These are phyloP conservation scores for Chloroclystis v-ata DNA, from an alignment of 2,888 invertebrate genomes.

Conservation along the genomic window DNA sequence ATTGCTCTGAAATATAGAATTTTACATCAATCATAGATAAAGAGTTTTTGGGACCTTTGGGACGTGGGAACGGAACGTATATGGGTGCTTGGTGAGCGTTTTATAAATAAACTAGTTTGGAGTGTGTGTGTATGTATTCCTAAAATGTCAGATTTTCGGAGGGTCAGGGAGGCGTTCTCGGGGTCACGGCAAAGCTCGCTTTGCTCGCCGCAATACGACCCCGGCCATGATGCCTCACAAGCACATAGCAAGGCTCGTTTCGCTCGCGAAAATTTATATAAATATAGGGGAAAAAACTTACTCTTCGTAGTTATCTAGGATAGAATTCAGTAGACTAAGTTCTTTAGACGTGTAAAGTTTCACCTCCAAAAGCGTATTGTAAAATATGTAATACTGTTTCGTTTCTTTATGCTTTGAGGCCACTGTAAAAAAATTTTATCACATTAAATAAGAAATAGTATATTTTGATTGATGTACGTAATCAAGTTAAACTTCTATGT, in stretches of 20 bases:
- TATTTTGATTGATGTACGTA: too few relatives aligned
- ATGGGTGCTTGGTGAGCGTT: too few relatives aligned
- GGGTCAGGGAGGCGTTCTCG: too few relatives aligned
- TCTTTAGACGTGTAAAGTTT: slow-evolving; percentile 95
- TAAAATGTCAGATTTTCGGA: too few relatives aligned
- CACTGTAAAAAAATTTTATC: slow-evolving; percentile 79
- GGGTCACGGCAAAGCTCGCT: too few relatives aligned
- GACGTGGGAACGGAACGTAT: not conserved
- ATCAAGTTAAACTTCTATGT: too few relatives aligned
- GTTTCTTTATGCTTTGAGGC: slow-evolving; percentile 97
- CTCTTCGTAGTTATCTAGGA: slow-evolving; percentile 92
- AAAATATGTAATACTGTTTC: slow-evolving; percentile 97
- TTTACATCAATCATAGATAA: not conserved
- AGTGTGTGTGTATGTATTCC: too few relatives aligned
- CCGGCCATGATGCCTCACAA: too few relatives aligned
- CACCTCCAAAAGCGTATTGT: slow-evolving; percentile 97
- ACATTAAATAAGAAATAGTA: too few relatives aligned
- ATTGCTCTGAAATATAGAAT: slow-evolving; percentile 81
- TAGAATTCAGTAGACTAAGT: slow-evolving; percentile 90
- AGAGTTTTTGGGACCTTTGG: not conserved
- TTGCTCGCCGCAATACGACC: too few relatives aligned
- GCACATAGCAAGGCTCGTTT: too few relatives aligned
- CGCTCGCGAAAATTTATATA: not conserved
- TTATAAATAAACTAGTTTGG: too few relatives aligned
- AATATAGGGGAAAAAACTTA: slow-evolving; percentile 62